Evolutionary conservation across 1,140 invertebrate species (phyloP).

Genomic region (Schmidtea mediterranea): DNA sequence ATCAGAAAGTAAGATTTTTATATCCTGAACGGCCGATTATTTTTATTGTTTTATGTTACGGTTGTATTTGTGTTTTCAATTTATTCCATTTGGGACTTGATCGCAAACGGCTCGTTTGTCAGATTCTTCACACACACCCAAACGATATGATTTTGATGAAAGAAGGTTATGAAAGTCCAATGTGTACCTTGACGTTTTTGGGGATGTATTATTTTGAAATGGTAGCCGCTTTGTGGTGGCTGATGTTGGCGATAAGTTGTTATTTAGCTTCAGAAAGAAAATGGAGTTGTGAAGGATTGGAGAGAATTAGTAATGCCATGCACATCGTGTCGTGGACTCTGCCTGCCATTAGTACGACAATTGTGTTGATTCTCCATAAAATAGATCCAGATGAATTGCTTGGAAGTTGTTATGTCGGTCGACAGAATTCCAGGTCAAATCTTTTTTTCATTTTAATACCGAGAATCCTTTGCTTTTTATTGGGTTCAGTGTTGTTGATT

Average conservation of each 20-base stretch:
- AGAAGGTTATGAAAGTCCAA: conserved; percentile 53
- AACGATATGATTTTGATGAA: conserved; percentile 28
- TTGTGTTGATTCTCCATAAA: conserved; percentile 51
- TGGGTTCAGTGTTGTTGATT: conserved; percentile 68
- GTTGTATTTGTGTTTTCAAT: no score
- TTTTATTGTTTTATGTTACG: conserved; percentile 75
- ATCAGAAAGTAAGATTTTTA: conserved; percentile 50
- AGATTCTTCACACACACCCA: no score
- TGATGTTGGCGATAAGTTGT: conserved; percentile 48
- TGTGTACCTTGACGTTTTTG: conserved; percentile 54
- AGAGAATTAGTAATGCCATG: conserved; percentile 45
- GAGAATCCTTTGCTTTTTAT: conserved; percentile 58
- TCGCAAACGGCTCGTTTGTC: no score
- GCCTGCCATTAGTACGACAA: conserved; percentile 51
- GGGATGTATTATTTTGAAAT: conserved; percentile 63
- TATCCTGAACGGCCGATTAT: conserved; percentile 93
- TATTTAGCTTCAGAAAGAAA: conserved; percentile 49
- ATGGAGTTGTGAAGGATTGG: conserved; percentile 60
- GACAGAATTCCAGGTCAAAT: conserved; percentile 59
- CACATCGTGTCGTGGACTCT: conserved; percentile 58
- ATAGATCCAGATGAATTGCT: conserved; percentile 43
- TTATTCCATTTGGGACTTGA: no score
- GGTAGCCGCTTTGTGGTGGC: conserved; percentile 58
- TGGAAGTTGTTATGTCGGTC: conserved; percentile 77
- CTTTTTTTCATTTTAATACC: conserved; percentile 62